Conservation (phyloP, 2,888 invertebrate species). For the Orchesella flavescens region DNA sequence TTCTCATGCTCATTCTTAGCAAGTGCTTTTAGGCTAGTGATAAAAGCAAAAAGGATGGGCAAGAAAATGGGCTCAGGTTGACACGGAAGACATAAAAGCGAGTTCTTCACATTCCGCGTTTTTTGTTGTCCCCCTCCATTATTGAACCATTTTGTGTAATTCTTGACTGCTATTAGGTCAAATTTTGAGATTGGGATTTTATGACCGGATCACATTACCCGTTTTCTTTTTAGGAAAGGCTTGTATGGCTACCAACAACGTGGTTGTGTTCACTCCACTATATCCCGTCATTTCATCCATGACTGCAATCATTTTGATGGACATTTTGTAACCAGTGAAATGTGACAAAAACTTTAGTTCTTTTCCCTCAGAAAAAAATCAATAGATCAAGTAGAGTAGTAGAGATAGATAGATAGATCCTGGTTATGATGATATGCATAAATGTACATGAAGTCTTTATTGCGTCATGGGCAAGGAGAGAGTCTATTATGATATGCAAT, state of each 20-base stretch:
- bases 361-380: background rate
- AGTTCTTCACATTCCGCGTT: too few relatives aligned
- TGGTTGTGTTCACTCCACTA: background rate
- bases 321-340: background rate
- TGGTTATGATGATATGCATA: background rate
- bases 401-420: background rate
- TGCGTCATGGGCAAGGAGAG: background rate
- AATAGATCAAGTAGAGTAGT: background rate
- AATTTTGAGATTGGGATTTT: conserved; percentile 24
- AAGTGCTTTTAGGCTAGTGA: too few relatives aligned
- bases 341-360: background rate
- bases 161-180: conserved; percentile 24
- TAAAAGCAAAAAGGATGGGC: too few relatives aligned
- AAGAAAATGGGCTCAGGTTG: too few relatives aligned
- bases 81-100: too few relatives aligned
- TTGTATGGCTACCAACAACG: background rate
- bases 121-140: too few relatives aligned
- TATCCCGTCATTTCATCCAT: conserved; percentile 7
- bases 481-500: conserved; percentile 10
- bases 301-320: conserved; percentile 24
- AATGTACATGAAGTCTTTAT: conserved; percentile 6
- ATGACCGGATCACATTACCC: conserved; percentile 22
- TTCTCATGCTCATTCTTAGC: too few relatives aligned
- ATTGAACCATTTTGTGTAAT: background rate
- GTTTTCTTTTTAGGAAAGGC: background rate